Conservation (phyloP, 2,888 invertebrate genomes). For the Mesorhabditis sp. region DNA sequence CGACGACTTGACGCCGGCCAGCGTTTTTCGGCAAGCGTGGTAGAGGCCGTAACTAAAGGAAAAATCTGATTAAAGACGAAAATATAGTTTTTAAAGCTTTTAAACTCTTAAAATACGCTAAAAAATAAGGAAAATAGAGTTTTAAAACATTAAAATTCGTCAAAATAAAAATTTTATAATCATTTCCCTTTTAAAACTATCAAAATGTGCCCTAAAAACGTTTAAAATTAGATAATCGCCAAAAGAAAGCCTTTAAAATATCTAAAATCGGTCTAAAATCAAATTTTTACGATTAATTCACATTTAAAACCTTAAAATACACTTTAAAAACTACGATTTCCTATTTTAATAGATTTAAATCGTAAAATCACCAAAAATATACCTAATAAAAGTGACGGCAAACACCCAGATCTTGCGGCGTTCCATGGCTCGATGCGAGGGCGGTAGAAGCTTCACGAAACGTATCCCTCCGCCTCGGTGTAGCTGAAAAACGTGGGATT, state of each 20-base stretch:
- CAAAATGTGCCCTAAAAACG: too few relatives aligned
- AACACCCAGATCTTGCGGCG: constrained; percentile 34
- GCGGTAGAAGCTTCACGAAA: constrained; percentile 8
- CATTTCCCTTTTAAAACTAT: too few relatives aligned
- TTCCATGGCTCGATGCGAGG: constrained; percentile 9
- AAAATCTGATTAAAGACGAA: not conserved
- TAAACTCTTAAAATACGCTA: constrained; percentile 1
- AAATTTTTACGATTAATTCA: constrained; percentile 6
- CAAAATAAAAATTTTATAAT: too few relatives aligned
- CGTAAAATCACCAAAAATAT: constrained; percentile 6
- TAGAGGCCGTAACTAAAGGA: constrained; percentile 51
- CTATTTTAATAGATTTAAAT: not conserved
- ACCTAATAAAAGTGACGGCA: constrained; percentile 47
- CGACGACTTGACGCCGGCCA: constrained; percentile 54
- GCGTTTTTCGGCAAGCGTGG: constrained; percentile 51
- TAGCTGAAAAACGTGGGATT: too few relatives aligned
- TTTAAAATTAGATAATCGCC: too few relatives aligned
- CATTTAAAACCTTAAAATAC: too few relatives aligned
- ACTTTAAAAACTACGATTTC: not conserved
- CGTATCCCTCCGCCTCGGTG: not conserved
- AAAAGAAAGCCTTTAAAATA: too few relatives aligned
- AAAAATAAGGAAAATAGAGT: not conserved
- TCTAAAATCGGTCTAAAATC: too few relatives aligned
- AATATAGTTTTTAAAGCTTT: not conserved
- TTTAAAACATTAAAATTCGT: not conserved